Conservation (phyloP, 2,888 invertebrate genomes). For the Heliconius ethilla region DNA sequence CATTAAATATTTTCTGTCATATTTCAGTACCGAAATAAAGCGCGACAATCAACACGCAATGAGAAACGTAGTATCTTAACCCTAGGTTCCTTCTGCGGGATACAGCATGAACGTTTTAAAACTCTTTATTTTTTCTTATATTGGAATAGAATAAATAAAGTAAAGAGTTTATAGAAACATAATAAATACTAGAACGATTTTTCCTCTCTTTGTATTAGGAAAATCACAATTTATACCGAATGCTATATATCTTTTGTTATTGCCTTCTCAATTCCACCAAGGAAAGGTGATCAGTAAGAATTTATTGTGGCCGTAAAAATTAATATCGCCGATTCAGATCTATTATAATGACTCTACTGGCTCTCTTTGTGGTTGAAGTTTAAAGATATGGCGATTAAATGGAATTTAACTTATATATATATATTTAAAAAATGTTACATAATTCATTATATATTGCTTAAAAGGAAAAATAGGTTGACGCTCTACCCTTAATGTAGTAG, state of each 20-base stretch:
- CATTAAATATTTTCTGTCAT: too few relatives aligned
- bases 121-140: neutral
- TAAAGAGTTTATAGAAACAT: neutral
- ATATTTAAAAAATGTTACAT: too few relatives aligned
- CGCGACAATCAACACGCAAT: too few relatives aligned
- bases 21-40: too few relatives aligned
- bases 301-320: slow-evolving; percentile 69
- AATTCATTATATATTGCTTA: too few relatives aligned
- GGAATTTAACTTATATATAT: too few relatives aligned
- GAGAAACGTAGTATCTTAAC: too few relatives aligned
- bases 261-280: slow-evolving; percentile 45
- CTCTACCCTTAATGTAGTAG: too few relatives aligned
- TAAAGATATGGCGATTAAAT: slow-evolving; percentile 7
- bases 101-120: neutral
- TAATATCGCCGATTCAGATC: slow-evolving; percentile 65
- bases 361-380: slow-evolving; percentile 41
- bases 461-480: too few relatives aligned
- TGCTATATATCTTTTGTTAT: slow-evolving; percentile 46
- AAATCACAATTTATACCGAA: slow-evolving; percentile 34
- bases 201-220: slow-evolving; percentile 3
- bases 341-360: slow-evolving; percentile 64
- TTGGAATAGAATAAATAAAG: neutral
- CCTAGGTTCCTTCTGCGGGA: too few relatives aligned
- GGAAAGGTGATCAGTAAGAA: slow-evolving; percentile 59
- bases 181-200: neutral